These are phyloP conservation scores for Melitaea athalia DNA, from an alignment of 2,888 invertebrate species.

Conservation along the genomic window DNA sequence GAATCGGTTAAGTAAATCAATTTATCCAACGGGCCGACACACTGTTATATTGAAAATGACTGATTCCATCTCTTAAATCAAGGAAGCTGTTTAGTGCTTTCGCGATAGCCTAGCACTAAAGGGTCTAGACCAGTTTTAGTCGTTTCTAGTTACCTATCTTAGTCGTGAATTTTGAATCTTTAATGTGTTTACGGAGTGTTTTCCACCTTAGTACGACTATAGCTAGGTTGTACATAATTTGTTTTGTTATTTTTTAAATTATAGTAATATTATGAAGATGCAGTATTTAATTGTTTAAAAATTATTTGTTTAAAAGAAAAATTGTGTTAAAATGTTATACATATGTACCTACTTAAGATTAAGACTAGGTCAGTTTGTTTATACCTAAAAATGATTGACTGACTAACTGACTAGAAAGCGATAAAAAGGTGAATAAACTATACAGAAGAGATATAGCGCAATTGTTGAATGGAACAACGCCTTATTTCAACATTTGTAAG, in stretches of 20 bases:
- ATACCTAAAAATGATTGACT: too few relatives aligned
- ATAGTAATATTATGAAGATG: not conserved
- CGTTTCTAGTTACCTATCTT: not conserved
- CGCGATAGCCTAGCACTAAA: conserved; percentile 8
- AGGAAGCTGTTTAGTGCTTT: not conserved
- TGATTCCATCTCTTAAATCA: not conserved
- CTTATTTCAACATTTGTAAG: too few relatives aligned
- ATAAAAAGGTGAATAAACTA: too few relatives aligned
- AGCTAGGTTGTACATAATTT: too few relatives aligned
- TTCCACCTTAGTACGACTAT: not conserved
- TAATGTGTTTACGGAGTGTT: not conserved
- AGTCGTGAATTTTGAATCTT: conserved; percentile 6
- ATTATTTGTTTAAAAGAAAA: too few relatives aligned
- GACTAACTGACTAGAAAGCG: too few relatives aligned
- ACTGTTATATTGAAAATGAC: not conserved
- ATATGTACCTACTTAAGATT: too few relatives aligned
- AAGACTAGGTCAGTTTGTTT: too few relatives aligned
- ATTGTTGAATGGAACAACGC: too few relatives aligned
- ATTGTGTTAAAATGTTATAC: too few relatives aligned
- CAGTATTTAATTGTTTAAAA: not conserved
- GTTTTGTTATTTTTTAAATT: not conserved
- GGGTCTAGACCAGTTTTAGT: not conserved
- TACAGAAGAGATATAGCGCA: too few relatives aligned
- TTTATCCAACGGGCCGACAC: not conserved
- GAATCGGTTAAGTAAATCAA: not conserved